Percentiles rank a stretch among this genome's conserved stretches.
These are phyloP conservation scores for Cynopterus brachyotis DNA, from an alignment of 2,113 vertebrate species.

Conservation along the genomic window DNA sequence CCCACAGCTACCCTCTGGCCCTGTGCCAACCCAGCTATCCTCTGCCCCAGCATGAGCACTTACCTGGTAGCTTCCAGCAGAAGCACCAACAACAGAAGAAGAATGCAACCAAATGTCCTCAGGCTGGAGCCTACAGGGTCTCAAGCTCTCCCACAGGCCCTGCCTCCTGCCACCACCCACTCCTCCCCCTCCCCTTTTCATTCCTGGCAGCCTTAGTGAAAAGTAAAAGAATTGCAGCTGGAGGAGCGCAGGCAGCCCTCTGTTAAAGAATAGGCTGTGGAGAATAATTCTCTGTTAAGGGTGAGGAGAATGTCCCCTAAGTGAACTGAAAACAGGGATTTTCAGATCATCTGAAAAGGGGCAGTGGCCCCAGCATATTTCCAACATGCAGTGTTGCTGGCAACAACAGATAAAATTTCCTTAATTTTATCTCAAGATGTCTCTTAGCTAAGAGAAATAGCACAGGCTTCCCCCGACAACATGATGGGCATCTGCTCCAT, in stretches of 20 bases:
- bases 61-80: conserved; percentile 18
- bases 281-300: not conserved
- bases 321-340: not conserved
- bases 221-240: not conserved
- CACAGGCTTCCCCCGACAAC: not conserved
- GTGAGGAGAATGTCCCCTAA: not conserved
- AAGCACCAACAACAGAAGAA: not conserved
- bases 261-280: not conserved
- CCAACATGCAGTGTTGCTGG: accelerated
- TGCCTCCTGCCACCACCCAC: conserved; percentile 52
- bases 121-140: not conserved
- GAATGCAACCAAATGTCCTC: not conserved
- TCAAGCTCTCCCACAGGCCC: not conserved
- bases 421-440: not conserved
- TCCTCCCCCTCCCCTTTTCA: conserved; percentile 40
- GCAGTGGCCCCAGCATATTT: not conserved
- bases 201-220: conserved; percentile 50
- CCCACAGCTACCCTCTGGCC: accelerated
- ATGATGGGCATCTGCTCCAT: not conserved
- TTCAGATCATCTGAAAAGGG: not conserved
- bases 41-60: not conserved
- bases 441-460: not conserved
- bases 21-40: not conserved
- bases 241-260: not conserved
- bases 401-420: not conserved